These are phyloP conservation scores for Gymnorhina tibicen DNA, from an alignment of 2,113 vertebrate species.

Conservation along the genomic window DNA sequence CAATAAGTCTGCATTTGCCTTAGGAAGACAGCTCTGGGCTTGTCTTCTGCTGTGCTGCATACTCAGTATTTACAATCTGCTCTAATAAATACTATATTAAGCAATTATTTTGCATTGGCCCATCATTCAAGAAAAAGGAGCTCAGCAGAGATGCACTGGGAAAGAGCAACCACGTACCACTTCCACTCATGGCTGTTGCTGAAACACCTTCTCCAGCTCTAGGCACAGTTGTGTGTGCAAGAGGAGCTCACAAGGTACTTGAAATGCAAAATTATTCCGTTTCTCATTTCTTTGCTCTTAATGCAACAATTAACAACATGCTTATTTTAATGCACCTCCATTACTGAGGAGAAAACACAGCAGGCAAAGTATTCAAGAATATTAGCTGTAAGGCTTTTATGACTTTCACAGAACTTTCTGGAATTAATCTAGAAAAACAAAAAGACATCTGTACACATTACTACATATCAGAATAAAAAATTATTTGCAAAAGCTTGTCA, in stretches of 20 bases:
- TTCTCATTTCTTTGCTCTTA: neutral
- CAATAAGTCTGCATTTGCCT: neutral
- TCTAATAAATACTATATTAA: neutral
- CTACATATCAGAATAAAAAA: neutral
- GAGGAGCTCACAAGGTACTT: neutral
- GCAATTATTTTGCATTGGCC: neutral
- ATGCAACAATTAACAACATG: neutral
- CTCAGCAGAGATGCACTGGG: neutral
- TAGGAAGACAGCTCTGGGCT: neutral
- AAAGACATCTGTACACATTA: neutral
- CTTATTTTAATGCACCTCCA: neutral
- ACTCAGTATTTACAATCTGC: neutral
- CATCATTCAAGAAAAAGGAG: neutral
- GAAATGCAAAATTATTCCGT: neutral
- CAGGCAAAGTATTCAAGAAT: neutral
- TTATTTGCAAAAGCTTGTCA: neutral
- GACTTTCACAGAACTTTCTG: neutral
- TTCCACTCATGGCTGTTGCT: neutral
- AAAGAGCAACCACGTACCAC: fast-evolving
- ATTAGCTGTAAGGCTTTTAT: neutral
- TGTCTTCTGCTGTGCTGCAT: neutral
- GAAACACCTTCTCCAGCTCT: neutral
- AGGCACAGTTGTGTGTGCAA: fast-evolving
- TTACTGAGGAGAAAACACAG: neutral
- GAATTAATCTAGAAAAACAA: slow-evolving; percentile 20